A percentile compares a stretch with the other conserved stretches of the same genome.
phyloP scores from a whole-genome alignment of 2,113 vertebrate genomes.

The Heloderma charlesbogerti region DNA sequence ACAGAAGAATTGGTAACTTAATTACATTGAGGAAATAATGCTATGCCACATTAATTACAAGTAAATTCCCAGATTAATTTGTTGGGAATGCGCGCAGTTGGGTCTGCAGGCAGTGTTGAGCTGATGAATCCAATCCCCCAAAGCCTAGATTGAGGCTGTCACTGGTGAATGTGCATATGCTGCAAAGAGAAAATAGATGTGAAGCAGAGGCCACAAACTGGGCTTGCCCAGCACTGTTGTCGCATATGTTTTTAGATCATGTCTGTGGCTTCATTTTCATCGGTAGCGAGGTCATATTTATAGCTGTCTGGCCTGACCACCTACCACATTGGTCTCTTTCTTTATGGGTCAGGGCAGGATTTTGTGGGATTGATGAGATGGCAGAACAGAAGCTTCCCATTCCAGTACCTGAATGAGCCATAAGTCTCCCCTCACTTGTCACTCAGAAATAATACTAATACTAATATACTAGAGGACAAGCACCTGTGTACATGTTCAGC shows the following conservation, averaged over 20 bases:
- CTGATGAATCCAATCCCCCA: neutral
- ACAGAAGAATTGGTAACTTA: slow-evolving; percentile 49
- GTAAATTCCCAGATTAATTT: slow-evolving; percentile 62
- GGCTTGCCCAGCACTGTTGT: neutral
- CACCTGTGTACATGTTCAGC: accelerated
- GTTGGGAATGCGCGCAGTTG: slow-evolving; percentile 38
- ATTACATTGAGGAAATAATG: slow-evolving; percentile 66
- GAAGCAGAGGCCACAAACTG: neutral
- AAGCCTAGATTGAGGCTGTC: accelerated
- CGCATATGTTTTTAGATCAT: neutral
- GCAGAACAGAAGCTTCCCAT: neutral
- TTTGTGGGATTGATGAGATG: neutral
- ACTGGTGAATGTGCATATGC: neutral
- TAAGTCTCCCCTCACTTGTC: neutral
- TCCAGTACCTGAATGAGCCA: slow-evolving; percentile 16
- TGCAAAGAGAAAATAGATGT: neutral
- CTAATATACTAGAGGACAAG: slow-evolving; percentile 4
- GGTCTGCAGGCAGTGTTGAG: neutral
- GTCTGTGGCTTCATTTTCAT: neutral
- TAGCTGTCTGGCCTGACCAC: neutral
- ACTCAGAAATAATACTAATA: neutral
- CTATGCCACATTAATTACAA: slow-evolving; percentile 61
- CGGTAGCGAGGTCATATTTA: neutral
- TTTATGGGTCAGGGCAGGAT: neutral
- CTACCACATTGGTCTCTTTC: neutral